Percentiles rank a stretch among this genome's conserved stretches.
Evolutionary conservation across 1,140 invertebrate species (phyloP).

Genomic region (Ceratina australensis): DNA sequence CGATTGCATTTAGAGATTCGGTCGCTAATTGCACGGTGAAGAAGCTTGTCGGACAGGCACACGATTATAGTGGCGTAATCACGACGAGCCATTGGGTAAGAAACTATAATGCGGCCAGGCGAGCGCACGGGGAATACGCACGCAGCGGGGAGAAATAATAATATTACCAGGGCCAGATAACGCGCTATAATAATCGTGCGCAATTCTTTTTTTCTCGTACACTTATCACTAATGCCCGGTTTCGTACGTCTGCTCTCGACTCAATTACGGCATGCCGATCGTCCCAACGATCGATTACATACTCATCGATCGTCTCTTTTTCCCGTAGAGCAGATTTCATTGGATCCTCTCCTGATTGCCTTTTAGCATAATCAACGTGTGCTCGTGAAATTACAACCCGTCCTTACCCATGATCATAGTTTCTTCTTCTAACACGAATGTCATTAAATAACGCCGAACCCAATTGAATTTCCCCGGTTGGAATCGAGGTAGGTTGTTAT

Average conservation of each 20-base stretch:
- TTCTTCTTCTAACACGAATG: neutral
- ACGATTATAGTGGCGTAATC: constrained; percentile 61
- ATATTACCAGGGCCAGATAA: constrained; percentile 7
- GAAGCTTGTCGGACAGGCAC: constrained; percentile 50
- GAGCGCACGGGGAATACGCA: constrained; percentile 25
- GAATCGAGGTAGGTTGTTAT: constrained; percentile 13
- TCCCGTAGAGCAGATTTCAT: neutral
- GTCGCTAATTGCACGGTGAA: constrained; percentile 58
- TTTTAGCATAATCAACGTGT: neutral
- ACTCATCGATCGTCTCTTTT: neutral
- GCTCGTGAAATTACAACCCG: too few relatives aligned
- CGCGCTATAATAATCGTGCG: constrained; percentile 36
- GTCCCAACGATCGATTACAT: neutral
- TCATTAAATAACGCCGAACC: neutral
- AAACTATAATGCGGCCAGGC: constrained; percentile 29
- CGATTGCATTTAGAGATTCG: constrained; percentile 54
- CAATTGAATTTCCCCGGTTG: neutral
- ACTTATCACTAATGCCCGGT: constrained; percentile 31
- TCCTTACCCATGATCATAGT: neutral
- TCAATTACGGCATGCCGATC: neutral
- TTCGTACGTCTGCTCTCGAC: constrained; percentile 1
- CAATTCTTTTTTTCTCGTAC: neutral
- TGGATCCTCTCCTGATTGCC: neutral
- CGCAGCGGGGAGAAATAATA: constrained; percentile 41
- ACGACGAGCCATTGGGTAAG: constrained; percentile 45